Base-by-base conservation (phyloP, 2,888 invertebrate genomes). In the Dynastes maya region DNA sequence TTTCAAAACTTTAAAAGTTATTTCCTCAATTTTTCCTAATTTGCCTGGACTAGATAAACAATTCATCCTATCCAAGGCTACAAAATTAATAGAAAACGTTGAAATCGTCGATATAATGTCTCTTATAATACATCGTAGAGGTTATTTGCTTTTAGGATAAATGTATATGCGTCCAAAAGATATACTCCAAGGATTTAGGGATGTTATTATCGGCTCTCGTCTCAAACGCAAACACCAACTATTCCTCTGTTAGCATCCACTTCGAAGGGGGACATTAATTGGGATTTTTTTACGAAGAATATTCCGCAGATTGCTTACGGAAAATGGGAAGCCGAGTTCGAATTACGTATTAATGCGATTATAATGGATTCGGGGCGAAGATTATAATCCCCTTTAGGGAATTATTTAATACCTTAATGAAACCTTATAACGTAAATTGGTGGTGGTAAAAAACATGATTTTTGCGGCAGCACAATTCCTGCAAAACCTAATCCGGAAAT, bases 331-430 rank as follows among this genome's bases (percentile, higher is more conserved):
- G 16, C 51, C 29, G 8, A 70, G 16, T 32, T 32, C n/a, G 32
- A 70, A 70, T 70, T 70, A 70, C 53, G 70, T 53, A 70, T 70
- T 70, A 70, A 70, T 70, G 70, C 37, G 53, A 70, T 70, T 32
- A 70, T 70, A 70, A 70, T 70, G 70, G 70, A 53, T 70, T 70
- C 29, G 29, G 9, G 51, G 55, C 29, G 27, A 53, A 53, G 70
- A 70, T 29, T 70, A 32, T 32, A 70, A 51, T 70, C 53, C 70
- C 32, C 55, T 13, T 32, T 45, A 29, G 53, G 53, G 32, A 58
- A 70, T 70, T 70, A 53, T 53, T 70, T 70, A 53, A 53, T 70
- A 55, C 53, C 51, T 55, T 70, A 53, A 70, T 55, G 70, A 53
- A 70, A 53, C 70, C 70, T 53, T 70, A n/a, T 55, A 51, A 13